Evolutionary conservation across 37 sponge, comb jelly and placozoan species (phyloP).

Genomic region (Crambe crambe): DNA sequence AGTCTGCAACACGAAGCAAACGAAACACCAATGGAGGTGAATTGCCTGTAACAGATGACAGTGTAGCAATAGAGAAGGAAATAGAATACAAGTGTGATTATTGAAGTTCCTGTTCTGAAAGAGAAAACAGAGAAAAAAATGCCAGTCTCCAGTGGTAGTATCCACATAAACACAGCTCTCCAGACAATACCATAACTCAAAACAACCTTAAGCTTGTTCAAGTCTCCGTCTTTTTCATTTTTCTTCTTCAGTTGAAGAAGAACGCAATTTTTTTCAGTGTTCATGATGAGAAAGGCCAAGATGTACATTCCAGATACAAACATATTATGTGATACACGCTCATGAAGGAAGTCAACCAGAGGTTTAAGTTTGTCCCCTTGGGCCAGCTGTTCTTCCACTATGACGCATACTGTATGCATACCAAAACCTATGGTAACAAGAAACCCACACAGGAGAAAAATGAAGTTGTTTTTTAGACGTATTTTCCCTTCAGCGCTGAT

Average conservation of each 20-base stretch:
- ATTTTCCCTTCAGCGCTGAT: neutral
- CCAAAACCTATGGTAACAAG: neutral
- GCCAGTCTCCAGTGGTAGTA: conserved; percentile 12
- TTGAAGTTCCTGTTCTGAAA: neutral
- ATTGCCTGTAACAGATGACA: neutral
- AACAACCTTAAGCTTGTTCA: neutral
- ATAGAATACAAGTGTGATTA: conserved; percentile 13
- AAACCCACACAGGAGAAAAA: neutral
- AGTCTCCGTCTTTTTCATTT: neutral
- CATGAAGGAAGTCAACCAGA: conserved; percentile 22
- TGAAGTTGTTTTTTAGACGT: neutral
- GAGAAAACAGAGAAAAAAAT: conserved; percentile 18
- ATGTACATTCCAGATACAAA: conserved; percentile 2
- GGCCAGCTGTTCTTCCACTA: neutral
- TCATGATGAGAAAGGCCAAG: neutral
- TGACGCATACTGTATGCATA: neutral
- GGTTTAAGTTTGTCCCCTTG: neutral
- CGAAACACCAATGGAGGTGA: neutral
- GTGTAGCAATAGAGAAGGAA: neutral
- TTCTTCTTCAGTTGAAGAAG: neutral
- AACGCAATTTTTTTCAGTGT: neutral
- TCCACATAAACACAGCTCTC: neutral
- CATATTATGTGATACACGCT: neutral
- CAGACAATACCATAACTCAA: too few species aligned
- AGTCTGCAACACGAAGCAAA: neutral